Evolutionary conservation across 2,888 invertebrate genomes (phyloP).

Genomic region (Athalia circularis): DNA sequence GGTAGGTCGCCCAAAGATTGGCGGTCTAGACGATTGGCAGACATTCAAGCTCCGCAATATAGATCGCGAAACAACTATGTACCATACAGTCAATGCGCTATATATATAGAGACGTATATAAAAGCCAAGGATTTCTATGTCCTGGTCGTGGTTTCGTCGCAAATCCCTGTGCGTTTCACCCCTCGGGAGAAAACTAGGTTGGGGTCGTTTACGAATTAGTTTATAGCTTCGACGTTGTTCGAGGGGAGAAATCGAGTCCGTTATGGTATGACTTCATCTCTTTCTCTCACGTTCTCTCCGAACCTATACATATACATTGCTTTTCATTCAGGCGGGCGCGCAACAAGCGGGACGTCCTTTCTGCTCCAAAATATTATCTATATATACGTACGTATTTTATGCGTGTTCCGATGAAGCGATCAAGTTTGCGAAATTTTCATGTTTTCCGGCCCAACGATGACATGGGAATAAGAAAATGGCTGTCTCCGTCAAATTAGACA

Average conservation of each 20-base stretch:
- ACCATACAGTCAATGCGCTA: no score
- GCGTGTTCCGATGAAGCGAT: no score
- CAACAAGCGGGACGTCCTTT: not conserved
- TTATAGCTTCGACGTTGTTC: slow-evolving; percentile 50
- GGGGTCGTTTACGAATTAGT: slow-evolving; percentile 59
- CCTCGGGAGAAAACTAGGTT: slow-evolving; percentile 58
- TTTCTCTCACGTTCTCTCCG: slow-evolving; percentile 19
- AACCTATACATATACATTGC: not conserved
- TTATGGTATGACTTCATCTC: slow-evolving; percentile 4
- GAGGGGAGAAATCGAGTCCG: slow-evolving; percentile 44
- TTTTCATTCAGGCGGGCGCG: not conserved
- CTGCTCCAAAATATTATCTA: not conserved
- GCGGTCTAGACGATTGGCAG: no score
- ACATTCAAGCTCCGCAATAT: no score
- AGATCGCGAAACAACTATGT: no score
- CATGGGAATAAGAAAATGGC: no score
- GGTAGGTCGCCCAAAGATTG: no score
- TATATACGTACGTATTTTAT: no score
- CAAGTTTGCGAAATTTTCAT: no score
- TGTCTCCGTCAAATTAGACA: no score
- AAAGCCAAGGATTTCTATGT: not conserved
- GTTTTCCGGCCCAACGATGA: no score
- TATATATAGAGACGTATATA: no score
- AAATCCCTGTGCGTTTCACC: slow-evolving; percentile 4
- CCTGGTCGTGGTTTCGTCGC: not conserved